A percentile compares a stretch with the other conserved stretches of the same genome.
Conservation (phyloP, 2,797 vertebrate genomes). For the Thalassophryne amazonica region DNA sequence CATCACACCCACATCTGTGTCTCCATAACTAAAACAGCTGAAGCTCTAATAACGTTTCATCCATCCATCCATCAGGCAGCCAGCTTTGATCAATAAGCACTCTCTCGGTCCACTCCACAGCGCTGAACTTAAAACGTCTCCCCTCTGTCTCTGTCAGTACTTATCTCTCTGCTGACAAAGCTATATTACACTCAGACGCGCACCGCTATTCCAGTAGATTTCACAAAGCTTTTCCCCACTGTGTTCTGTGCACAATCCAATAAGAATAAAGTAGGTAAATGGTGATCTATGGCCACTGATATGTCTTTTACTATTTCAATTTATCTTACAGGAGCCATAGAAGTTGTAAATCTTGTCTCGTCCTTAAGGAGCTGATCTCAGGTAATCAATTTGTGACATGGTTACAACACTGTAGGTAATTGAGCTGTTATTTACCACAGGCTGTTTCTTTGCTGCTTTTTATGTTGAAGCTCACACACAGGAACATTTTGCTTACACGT, state of each 20-base stretch:
- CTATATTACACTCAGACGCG: constrained; percentile 53
- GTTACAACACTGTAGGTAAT: neutral
- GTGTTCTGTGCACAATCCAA: constrained; percentile 8
- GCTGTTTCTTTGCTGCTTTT: neutral
- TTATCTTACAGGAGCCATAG: constrained; percentile 22
- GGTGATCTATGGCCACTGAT: constrained; percentile 27
- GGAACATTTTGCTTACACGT: too few species aligned
- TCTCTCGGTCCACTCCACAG: constrained; percentile 65
- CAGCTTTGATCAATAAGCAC: constrained; percentile 77
- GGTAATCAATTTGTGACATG: too few species aligned
- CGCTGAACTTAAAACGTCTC: constrained; percentile 65
- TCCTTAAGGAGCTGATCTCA: constrained; percentile 3
- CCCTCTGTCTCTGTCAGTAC: constrained; percentile 69
- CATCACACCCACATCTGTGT: constrained; percentile 21
- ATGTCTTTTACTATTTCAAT: constrained; percentile 19
- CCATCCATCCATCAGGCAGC: constrained; percentile 66
- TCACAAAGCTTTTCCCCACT: constrained; percentile 38
- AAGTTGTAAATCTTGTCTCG: constrained; percentile 32
- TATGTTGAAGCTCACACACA: too few species aligned
- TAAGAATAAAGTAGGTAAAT: constrained; percentile 34
- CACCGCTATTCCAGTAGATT: constrained; percentile 61
- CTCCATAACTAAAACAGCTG: constrained; percentile 40
- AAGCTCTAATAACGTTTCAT: constrained; percentile 67
- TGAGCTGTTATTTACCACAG: neutral
- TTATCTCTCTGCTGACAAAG: constrained; percentile 72